Conservation (phyloP, 2,797 vertebrate genomes). For the Synaphobranchus kaupii region DNA sequence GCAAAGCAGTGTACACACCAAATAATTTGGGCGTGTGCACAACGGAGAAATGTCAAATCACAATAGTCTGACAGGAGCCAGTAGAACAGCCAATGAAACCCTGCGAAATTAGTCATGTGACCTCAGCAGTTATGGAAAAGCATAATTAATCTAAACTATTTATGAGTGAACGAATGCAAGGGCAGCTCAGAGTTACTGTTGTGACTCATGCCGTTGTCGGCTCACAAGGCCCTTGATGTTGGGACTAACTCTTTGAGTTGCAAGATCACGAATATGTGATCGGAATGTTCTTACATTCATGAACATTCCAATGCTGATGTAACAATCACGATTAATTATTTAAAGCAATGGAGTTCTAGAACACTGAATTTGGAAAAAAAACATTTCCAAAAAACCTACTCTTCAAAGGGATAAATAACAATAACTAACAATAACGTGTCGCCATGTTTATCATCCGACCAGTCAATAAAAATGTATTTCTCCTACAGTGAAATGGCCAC, state of each 20-base stretch:
- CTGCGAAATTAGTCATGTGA: background rate
- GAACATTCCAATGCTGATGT: too few species aligned
- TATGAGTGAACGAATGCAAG: background rate
- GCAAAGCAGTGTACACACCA: background rate
- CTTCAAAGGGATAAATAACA: too few species aligned
- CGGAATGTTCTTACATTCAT: too few species aligned
- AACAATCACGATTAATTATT: too few species aligned
- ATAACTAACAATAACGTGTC: too few species aligned
- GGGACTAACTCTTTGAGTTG: too few species aligned
- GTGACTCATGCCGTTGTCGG: background rate
- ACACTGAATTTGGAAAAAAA: too few species aligned
- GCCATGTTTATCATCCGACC: too few species aligned
- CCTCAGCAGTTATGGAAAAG: background rate
- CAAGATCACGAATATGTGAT: too few species aligned
- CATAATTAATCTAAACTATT: background rate
- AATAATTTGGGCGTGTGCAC: background rate
- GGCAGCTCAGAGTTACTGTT: background rate
- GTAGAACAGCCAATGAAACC: background rate
- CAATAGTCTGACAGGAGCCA: background rate
- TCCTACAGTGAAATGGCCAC: background rate
- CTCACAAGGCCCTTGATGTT: too few species aligned
- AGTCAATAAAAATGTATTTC: background rate
- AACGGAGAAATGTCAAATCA: background rate
- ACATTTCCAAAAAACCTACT: too few species aligned
- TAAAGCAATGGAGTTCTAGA: too few species aligned